Evolutionary conservation across 1,140 invertebrate genomes (phyloP).

Genomic region (Hesperophylax magnus): DNA sequence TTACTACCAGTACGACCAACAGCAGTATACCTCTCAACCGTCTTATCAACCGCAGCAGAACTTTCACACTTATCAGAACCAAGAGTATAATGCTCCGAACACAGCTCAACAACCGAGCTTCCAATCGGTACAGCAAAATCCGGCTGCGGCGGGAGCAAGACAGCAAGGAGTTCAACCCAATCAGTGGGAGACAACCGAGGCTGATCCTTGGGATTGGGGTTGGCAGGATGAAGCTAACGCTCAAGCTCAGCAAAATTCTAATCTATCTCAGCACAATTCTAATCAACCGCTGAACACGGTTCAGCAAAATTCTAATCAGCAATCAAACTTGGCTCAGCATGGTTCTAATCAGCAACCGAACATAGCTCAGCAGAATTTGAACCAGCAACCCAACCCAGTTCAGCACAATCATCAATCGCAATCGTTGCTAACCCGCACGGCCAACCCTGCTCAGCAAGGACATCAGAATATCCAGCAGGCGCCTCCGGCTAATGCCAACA

Average conservation of each 20-base stretch:
- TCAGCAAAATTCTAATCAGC: slow-evolving; percentile 21
- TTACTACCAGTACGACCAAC: slow-evolving; percentile 51
- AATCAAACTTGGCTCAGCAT: neutral
- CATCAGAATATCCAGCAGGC: neutral
- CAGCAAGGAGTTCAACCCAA: slow-evolving; percentile 20
- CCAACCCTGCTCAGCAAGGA: neutral
- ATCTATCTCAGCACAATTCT: slow-evolving; percentile 39
- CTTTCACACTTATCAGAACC: slow-evolving; percentile 55
- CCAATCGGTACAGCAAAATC: too few relatives aligned
- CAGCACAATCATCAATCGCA: too few relatives aligned
- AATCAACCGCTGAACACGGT: slow-evolving; percentile 41
- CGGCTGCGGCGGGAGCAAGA: neutral
- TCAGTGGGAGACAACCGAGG: slow-evolving; percentile 44
- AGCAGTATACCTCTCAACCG: slow-evolving; percentile 61
- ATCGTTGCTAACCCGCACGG: neutral
- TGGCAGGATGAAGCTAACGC: slow-evolving; percentile 65
- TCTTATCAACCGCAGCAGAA: slow-evolving; percentile 60
- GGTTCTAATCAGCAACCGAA: neutral
- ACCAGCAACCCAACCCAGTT: too few relatives aligned
- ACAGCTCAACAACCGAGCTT: neutral
- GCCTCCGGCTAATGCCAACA: slow-evolving; percentile 64
- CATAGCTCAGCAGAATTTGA: neutral
- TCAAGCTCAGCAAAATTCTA: slow-evolving; percentile 57
- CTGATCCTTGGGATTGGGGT: slow-evolving; percentile 69
- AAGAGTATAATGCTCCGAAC: neutral